Evolutionary conservation across 2,888 invertebrate genomes (phyloP), one percentile per base, ranked within the genome.

Genomic region (Lacanobia wlatinum): DNA sequence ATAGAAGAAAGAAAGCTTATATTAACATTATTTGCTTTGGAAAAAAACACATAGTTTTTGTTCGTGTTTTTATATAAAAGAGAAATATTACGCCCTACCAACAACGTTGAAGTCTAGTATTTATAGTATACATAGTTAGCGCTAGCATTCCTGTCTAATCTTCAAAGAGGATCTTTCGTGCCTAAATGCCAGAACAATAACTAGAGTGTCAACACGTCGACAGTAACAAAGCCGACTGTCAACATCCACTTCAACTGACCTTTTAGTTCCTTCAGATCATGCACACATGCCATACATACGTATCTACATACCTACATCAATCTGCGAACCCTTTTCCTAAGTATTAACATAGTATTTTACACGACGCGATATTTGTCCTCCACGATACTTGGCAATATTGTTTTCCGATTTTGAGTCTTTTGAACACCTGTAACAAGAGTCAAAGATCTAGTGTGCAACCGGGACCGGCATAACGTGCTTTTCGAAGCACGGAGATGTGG

Each of bases 111-210:
- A 58, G 38, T 40, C 40, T 4, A 14, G n/a, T 21, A 21, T 56
- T 58, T 40, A 40, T 16, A 14, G 0, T 2, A 38, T n/a, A n/a
- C n/a, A n/a, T 10, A 21, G 21, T 34, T 18, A 4, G 12, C 21
- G n/a, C 12, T 38, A 34, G 28, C 50, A 58, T 56, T 50, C 43
- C 48, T 9, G 5, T 9, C 12, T 75, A 40, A 75, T 73, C 75
- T 16, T 58, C 43, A 46, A 23, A 16, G 50, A 46, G 16, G 18
- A 76, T 73, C 56, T 76, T 76, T 73, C 8, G 43, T 28, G n/a
- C 14, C 23, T 58, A 52, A 76, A 76, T 76, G 50, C 50, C 58
- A 65, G 23, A 73, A 58, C 50, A 58, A 76, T 66, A 73, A 38
- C 66, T 46, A 21, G 10, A 23, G 12, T 58, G 48, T 56, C 65